Percentiles rank a stretch among this genome's conserved stretches.
Conservation (phyloP, 2,888 invertebrate genomes). For the Acanthoscelides obtectus region DNA sequence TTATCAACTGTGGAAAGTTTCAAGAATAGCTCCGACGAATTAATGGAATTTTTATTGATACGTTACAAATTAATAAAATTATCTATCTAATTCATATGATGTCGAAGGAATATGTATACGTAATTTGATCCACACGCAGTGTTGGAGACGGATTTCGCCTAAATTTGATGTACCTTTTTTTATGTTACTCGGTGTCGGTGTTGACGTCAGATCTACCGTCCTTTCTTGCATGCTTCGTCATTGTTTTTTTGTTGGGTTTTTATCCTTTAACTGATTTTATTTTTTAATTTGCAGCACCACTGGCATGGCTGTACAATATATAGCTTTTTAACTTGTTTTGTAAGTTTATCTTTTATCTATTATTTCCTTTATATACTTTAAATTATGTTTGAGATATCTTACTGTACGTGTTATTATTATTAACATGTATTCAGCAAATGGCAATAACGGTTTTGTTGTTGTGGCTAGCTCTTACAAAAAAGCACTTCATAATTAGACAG, state of each 20-base stretch:
- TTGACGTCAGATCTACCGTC: not conserved
- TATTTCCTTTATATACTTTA: slow-evolving; percentile 1
- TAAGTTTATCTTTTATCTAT: slow-evolving; percentile 36
- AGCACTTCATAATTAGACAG: too few relatives aligned
- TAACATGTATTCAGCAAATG: too few relatives aligned
- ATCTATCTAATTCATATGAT: too few relatives aligned
- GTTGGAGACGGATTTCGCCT: too few relatives aligned
- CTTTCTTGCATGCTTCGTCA: not conserved
- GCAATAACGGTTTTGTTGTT: too few relatives aligned
- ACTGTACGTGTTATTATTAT: not conserved
- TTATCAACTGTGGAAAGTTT: too few relatives aligned
- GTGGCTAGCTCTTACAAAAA: too few relatives aligned
- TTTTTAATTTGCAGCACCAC: slow-evolving; percentile 47
- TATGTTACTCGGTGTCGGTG: not conserved
- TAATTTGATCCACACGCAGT: too few relatives aligned
- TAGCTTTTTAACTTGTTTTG: slow-evolving; percentile 42
- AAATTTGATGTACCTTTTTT: not conserved
- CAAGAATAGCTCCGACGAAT: too few relatives aligned
- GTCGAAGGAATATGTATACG: too few relatives aligned
- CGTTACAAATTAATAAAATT: too few relatives aligned
- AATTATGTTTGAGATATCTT: not conserved
- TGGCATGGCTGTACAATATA: slow-evolving; percentile 42
- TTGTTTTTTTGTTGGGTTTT: not conserved
- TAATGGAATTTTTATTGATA: too few relatives aligned
- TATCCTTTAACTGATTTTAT: slow-evolving; percentile 20